Evolutionary conservation across 2,888 invertebrate species (phyloP).

Genomic region (Acleris literana): DNA sequence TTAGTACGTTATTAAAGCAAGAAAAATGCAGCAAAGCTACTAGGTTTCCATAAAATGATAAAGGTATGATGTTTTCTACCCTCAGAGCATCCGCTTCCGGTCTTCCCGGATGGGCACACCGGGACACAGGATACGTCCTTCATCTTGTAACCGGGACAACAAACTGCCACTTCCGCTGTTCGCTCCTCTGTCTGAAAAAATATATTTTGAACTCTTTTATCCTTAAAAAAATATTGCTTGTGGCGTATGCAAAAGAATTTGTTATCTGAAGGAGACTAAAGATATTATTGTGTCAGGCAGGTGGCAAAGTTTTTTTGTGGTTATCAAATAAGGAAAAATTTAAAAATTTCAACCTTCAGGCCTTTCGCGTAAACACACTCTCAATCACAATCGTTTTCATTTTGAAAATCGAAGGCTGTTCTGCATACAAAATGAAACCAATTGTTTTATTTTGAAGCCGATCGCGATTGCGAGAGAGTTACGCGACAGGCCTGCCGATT

Average conservation of each 20-base stretch:
- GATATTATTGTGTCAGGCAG: too few species aligned
- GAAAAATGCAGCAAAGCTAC: background rate
- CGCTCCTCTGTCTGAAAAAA: slow-evolving; percentile 86
- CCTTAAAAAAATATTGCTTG: background rate
- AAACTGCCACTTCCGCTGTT: slow-evolving; percentile 86
- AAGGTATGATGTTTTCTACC: slow-evolving; percentile 63
- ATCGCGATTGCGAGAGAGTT: too few species aligned
- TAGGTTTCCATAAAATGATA: background rate
- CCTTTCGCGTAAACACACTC: too few species aligned
- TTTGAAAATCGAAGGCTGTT: too few species aligned
- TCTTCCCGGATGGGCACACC: slow-evolving; percentile 85
- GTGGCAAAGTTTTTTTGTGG: too few species aligned
- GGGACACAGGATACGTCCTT: slow-evolving; percentile 85
- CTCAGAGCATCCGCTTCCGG: slow-evolving; percentile 83
- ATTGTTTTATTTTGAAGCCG: too few species aligned
- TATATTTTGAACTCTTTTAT: slow-evolving; percentile 13
- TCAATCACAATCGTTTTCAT: too few species aligned
- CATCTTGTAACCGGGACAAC: slow-evolving; percentile 89
- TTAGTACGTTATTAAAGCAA: background rate
- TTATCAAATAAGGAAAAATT: too few species aligned
- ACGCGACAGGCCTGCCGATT: too few species aligned
- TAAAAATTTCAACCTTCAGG: too few species aligned
- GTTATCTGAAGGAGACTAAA: background rate
- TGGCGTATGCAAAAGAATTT: background rate
- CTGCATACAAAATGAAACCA: too few species aligned